Conservation (phyloP, 1,140 invertebrate species). For the Heliconius himera region DNA sequence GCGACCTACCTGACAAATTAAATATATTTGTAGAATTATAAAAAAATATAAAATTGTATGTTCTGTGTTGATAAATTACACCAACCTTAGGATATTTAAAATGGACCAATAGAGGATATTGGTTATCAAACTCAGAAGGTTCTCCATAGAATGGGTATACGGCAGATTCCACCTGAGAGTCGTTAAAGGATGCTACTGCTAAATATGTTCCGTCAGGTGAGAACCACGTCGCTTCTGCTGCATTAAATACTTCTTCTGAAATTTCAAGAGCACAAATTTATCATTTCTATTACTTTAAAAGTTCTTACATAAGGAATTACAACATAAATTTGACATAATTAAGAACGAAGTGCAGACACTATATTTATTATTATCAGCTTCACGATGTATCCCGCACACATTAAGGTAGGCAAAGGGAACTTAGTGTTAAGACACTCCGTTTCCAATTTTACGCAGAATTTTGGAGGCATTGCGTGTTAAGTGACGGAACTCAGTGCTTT, state of each 20-base stretch:
- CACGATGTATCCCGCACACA: no score
- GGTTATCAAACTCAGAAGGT: constrained; percentile 82
- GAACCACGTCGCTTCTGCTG: constrained; percentile 92
- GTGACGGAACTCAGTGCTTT: no score
- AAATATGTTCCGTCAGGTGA: constrained; percentile 88
- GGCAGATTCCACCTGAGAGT: constrained; percentile 79
- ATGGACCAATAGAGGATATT: constrained; percentile 84
- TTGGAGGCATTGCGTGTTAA: no score
- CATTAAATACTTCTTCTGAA: constrained; percentile 91
- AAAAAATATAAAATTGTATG: background rate
- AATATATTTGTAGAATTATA: constrained; percentile 20
- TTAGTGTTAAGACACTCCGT: no score
- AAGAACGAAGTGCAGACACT: no score
- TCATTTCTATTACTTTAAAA: background rate
- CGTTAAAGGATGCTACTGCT: constrained; percentile 91
- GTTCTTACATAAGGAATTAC: background rate
- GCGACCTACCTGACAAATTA: constrained; percentile 85
- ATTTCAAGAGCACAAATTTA: constrained; percentile 39
- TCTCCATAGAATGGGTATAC: constrained; percentile 82
- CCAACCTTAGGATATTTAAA: constrained; percentile 93
- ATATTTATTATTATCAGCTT: no score
- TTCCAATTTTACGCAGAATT: no score
- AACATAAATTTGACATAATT: background rate
- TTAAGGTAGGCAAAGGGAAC: no score
- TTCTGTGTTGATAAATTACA: constrained; percentile 15